Conservation (phyloP, 23 tunicate genomes). For the Trididemnum nubilum region DNA sequence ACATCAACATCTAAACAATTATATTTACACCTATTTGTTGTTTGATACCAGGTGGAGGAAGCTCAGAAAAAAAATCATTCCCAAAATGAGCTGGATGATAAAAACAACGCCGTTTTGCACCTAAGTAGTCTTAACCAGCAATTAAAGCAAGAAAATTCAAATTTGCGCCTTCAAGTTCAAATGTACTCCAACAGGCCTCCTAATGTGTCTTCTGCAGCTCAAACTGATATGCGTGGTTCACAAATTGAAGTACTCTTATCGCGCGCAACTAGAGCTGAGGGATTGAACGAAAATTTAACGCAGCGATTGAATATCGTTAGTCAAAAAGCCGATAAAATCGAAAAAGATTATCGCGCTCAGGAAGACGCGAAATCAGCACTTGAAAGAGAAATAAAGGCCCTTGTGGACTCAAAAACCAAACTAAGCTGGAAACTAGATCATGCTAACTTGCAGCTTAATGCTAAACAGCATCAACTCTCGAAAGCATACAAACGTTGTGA, state of each 20-base stretch:
- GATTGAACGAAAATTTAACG: neutral
- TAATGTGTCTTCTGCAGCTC: neutral
- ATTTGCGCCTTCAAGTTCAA: neutral
- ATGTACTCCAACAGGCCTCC: neutral
- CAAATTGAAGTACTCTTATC: neutral
- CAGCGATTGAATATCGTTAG: too few species aligned
- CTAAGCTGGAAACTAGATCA: neutral
- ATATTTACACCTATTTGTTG: too few species aligned
- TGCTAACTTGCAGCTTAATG: neutral
- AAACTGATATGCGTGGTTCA: neutral
- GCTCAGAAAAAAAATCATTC: neutral
- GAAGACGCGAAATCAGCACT: neutral
- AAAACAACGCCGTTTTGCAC: neutral
- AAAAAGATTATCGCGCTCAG: neutral
- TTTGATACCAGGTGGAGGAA: too few species aligned
- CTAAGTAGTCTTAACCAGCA: neutral
- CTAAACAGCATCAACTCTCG: neutral
- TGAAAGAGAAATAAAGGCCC: neutral
- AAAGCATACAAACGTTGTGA: neutral
- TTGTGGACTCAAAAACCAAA: neutral
- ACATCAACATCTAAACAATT: too few species aligned
- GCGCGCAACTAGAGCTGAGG: neutral
- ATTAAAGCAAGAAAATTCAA: constrained; percentile 3
- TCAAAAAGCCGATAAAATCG: neutral
- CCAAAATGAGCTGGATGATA: neutral